Base-by-base conservation (phyloP, 2,888 invertebrate species). In the Agrochola lychnidis region DNA sequence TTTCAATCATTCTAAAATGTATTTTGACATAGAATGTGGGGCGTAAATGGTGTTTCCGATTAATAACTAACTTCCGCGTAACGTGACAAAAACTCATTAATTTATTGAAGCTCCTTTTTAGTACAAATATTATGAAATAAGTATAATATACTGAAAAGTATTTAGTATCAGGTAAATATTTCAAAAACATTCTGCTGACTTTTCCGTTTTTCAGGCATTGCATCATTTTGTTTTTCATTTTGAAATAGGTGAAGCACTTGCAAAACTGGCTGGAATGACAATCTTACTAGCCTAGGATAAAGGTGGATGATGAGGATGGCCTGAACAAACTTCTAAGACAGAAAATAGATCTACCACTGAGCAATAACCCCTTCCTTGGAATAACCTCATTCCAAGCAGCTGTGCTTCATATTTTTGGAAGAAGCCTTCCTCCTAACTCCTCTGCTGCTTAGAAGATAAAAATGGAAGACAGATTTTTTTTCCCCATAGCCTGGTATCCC, bases 401-500 rank as follows among this genome's bases (percentile, higher is more conserved):
- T 14, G 6, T 19, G 16, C 48, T 48, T 19, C 19, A 19, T 19
- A 45, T 30, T 62, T 22, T 30, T 22, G 42, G 51, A 51, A 51
- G 9, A 51, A 6, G 51, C 48, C 6, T 48, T 19, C 19, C 2
- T 48, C 48, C 48, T 7, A 7, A 22, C 59, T 14, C 42, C 4
- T 16, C 9, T 19, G 5, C 22, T 16, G 19, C 59, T 40, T 9
- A 6, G 12, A 40, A 25, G 30, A 45, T 22, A 30, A 30, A 48
- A 51, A 63, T 40, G 7, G 14, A 63, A 63, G 40, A n/a, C 14
- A 7, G 14, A 36, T 4, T 36, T 45, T 45, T 36, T 4, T 36
- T 45, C 22, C 10, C 5, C 0, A 57, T 19, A 70, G 22, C 67
- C 82, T 88, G 89, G 88, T 78, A 59, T 51, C 74, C 82, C 86